Conservation (phyloP, 2,113 vertebrate species). For the Eretmochelys imbricata region DNA sequence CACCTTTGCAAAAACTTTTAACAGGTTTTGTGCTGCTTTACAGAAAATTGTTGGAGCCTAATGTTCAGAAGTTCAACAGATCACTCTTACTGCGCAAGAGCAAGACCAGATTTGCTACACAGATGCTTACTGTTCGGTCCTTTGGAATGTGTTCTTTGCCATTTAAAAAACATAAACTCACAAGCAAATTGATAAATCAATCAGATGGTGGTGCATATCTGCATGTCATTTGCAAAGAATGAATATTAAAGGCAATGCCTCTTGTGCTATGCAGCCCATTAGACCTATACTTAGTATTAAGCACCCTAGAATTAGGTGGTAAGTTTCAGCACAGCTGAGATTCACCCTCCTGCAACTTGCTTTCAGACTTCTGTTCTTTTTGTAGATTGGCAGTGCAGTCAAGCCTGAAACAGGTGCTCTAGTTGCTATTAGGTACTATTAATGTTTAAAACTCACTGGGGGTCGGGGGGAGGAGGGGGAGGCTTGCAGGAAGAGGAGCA, state of each 20-base stretch:
- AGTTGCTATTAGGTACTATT: background rate
- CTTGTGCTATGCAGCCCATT: background rate
- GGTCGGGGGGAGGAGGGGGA: background rate
- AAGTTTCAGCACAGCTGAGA: background rate
- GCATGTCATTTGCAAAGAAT: background rate
- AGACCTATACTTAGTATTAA: rapidly evolving
- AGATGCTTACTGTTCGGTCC: background rate
- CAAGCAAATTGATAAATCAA: background rate
- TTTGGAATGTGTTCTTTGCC: background rate
- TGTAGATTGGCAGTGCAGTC: background rate
- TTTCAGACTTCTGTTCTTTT: background rate
- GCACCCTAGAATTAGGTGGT: rapidly evolving
- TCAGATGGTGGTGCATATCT: background rate
- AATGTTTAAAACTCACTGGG: background rate
- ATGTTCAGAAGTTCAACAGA: background rate
- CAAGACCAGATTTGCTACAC: background rate
- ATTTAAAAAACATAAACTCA: background rate
- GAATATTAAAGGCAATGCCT: background rate
- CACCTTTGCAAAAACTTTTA: background rate
- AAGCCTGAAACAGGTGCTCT: background rate
- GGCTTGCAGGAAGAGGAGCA: background rate
- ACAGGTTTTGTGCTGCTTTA: background rate
- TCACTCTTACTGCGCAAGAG: background rate
- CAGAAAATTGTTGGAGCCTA: background rate
- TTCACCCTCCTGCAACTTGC: background rate